Evolutionary conservation across 2,113 vertebrate species (phyloP).

Genomic region (Chionomys nivalis): DNA sequence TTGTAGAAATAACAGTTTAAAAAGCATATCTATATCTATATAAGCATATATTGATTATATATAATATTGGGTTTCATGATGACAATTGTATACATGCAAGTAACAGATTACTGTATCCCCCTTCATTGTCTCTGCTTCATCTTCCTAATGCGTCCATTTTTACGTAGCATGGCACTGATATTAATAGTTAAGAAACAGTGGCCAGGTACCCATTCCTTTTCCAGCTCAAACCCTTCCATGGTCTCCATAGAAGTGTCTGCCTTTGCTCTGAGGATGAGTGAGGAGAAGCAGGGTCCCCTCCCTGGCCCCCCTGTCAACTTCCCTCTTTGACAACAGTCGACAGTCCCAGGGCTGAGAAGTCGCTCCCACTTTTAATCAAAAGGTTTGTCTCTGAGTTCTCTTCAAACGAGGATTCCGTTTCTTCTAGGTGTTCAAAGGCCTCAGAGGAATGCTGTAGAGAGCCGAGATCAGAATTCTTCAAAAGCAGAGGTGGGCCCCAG

Average conservation of each 20-base stretch:
- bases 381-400: constrained; percentile 44
- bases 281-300: neutral
- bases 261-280: neutral
- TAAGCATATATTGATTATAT: neutral
- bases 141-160: neutral
- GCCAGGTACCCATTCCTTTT: neutral
- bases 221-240: neutral
- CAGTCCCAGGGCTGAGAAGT: constrained; percentile 31
- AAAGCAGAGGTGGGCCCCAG: constrained; percentile 55
- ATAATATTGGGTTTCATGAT: neutral
- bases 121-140: neutral
- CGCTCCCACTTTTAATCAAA: constrained; percentile 72
- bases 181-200: neutral
- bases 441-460: neutral
- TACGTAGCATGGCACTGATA: neutral
- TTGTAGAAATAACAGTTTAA: neutral
- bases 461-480: constrained; percentile 59
- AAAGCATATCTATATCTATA: neutral
- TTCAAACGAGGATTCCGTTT: constrained; percentile 67
- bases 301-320: neutral
- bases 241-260: neutral
- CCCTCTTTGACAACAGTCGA: constrained; percentile 26
- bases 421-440: constrained; percentile 70
- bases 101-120: neutral
- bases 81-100: too few relatives aligned